phyloP scores from a whole-genome alignment of 2,797 vertebrate species.

The Cyprinodon diabolis region DNA sequence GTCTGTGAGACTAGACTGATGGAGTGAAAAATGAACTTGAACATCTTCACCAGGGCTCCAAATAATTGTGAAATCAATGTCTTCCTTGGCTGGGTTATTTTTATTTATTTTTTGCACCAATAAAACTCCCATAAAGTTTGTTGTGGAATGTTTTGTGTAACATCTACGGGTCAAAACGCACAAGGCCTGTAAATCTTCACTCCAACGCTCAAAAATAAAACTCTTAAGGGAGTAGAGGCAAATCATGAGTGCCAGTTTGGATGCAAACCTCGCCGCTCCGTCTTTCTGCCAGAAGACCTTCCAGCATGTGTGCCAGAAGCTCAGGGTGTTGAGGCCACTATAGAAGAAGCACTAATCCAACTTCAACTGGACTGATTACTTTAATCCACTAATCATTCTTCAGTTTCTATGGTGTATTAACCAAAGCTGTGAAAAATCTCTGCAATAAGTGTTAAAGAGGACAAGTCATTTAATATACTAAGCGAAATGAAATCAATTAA shows the following conservation, averaged over 20 bases:
- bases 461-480: conserved; percentile 14
- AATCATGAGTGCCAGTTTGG: conserved; percentile 22
- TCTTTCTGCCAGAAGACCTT: conserved; percentile 35
- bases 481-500: conserved; percentile 24
- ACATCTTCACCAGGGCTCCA: too few species aligned
- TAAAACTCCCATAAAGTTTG: background rate
- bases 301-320: conserved; percentile 27
- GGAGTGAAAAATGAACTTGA: background rate
- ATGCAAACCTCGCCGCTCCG: conserved; percentile 34
- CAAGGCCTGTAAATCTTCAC: background rate
- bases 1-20: background rate
- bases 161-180: background rate
- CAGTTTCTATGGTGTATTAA: conserved; percentile 60
- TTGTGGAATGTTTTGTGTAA: background rate
- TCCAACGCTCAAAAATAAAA: background rate
- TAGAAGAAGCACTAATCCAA: conserved; percentile 33
- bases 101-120: background rate
- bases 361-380: conserved; percentile 60
- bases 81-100: background rate
- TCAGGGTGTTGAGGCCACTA: conserved; percentile 30
- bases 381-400: conserved; percentile 75
- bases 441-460: conserved; percentile 47
- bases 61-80: too few species aligned
- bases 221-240: conserved; percentile 11
- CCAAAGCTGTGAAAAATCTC: conserved; percentile 58